Percentiles rank a stretch among this genome's conserved stretches.
Conservation (phyloP, 1,140 invertebrate species). For the Solenopsis fugax region DNA sequence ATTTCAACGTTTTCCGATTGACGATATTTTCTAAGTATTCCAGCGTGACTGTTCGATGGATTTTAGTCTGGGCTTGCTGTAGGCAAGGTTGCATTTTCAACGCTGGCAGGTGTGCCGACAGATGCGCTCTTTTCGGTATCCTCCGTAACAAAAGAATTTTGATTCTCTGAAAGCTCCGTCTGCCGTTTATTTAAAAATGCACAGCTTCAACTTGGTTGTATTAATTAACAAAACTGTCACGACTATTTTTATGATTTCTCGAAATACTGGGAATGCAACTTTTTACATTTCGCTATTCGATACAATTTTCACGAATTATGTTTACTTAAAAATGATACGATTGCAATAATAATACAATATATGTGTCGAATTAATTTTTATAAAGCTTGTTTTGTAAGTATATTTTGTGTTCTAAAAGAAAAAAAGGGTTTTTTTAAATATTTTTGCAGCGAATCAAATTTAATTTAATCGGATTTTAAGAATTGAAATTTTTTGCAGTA, state of each 20-base stretch:
- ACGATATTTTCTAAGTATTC: background rate
- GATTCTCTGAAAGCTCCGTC: background rate
- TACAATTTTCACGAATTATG: background rate
- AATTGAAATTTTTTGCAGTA: background rate
- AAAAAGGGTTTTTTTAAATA: background rate
- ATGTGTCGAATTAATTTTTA: background rate
- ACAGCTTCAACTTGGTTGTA: background rate
- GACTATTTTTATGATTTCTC: background rate
- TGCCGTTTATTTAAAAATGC: background rate
- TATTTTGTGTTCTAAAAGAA: background rate
- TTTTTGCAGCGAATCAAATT: background rate
- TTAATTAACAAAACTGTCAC: background rate
- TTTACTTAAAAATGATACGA: background rate
- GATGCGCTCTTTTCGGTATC: constrained; percentile 47
- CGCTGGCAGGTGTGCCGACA: constrained; percentile 57
- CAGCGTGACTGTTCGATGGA: background rate
- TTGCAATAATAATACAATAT: background rate
- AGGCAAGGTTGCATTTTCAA: constrained; percentile 11
- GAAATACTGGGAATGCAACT: background rate
- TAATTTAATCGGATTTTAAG: no score
- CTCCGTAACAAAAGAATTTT: constrained; percentile 27
- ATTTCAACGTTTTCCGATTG: background rate
- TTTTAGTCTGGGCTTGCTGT: background rate
- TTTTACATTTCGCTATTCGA: background rate
- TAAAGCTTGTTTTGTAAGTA: background rate